Evolutionary conservation across 2,113 vertebrate species (phyloP).

Genomic region (Forbesichthys agassizii): DNA sequence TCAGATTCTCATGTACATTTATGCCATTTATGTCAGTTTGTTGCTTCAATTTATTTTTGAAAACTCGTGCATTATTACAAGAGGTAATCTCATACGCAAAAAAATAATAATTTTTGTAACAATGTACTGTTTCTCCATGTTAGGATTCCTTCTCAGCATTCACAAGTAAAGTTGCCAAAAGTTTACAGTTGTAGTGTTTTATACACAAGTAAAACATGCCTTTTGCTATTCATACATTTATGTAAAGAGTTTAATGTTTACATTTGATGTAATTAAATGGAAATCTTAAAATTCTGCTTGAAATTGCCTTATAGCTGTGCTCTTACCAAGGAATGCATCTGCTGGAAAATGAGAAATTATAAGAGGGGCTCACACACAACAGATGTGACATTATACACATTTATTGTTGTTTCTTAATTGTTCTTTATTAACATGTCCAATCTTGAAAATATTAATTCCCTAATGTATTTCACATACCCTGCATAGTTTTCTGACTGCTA

Average conservation of each 20-base stretch:
- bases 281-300: constrained; percentile 38
- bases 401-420: neutral
- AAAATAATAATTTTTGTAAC: neutral
- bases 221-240: constrained; percentile 72
- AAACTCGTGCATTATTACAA: neutral
- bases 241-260: constrained; percentile 75
- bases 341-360: neutral
- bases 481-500: too few relatives aligned
- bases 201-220: constrained; percentile 70
- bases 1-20: neutral
- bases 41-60: constrained; percentile 6
- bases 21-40: neutral
- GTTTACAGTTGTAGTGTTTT: constrained; percentile 70
- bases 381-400: neutral
- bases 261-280: constrained; percentile 72
- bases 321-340: too few relatives aligned
- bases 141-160: constrained; percentile 49
- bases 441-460: too few relatives aligned
- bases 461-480: too few relatives aligned
- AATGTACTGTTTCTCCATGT: constrained; percentile 17
- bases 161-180: constrained; percentile 55
- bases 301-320: neutral
- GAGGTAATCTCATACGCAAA: neutral
- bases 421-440: neutral
- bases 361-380: neutral